Evolutionary conservation across 2,888 invertebrate genomes (phyloP).

Genomic region (Tetramorium bicarinatum): DNA sequence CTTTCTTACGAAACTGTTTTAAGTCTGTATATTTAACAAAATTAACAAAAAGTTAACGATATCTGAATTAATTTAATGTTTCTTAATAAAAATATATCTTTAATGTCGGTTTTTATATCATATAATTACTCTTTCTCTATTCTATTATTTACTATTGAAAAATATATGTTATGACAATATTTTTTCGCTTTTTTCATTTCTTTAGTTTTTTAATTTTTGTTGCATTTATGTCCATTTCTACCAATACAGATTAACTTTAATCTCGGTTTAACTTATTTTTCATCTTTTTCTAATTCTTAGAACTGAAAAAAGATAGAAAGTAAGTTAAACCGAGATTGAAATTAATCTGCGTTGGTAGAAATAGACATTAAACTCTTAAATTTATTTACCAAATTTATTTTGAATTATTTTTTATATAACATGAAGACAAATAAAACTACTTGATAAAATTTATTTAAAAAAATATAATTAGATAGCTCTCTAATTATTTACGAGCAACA

Average conservation of each 20-base stretch:
- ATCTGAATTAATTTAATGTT: neutral
- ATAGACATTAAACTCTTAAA: neutral
- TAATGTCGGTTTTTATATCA: neutral
- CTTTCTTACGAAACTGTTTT: neutral
- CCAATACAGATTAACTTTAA: no score
- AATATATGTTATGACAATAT: neutral
- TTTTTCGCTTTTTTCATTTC: neutral
- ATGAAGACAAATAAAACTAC: neutral
- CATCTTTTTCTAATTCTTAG: no score
- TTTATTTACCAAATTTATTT: neutral
- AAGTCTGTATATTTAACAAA: neutral
- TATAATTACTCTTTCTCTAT: neutral
- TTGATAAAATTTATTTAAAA: neutral
- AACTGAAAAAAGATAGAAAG: no score
- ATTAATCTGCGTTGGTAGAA: no score
- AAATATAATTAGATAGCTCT: neutral
- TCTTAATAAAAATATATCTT: conserved; percentile 6
- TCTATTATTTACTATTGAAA: neutral
- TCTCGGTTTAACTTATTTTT: no score
- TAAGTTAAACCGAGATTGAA: no score
- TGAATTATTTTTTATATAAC: neutral
- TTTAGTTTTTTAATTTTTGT: neutral
- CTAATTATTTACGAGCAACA: neutral
- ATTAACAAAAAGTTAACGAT: neutral
- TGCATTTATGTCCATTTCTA: neutral